These are phyloP conservation scores for Lithophane semibrunnea DNA, from an alignment of 2,888 invertebrate species.

Conservation along the genomic window DNA sequence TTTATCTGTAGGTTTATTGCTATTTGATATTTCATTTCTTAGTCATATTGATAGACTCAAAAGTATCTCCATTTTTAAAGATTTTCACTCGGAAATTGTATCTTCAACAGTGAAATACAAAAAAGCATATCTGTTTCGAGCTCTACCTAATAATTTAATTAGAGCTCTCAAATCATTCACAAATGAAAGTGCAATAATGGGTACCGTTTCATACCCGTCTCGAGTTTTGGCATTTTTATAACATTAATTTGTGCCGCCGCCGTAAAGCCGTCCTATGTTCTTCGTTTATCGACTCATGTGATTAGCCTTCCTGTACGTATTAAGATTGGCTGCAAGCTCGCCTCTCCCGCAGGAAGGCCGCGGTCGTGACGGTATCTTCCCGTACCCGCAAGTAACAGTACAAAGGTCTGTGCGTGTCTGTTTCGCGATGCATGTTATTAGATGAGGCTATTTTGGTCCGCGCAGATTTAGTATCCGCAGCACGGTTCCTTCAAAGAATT, in stretches of 20 bases:
- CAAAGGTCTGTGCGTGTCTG: slow-evolving; percentile 74
- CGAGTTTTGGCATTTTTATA: slow-evolving; percentile 15
- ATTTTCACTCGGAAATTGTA: not conserved
- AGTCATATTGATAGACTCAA: not conserved
- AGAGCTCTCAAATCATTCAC: slow-evolving; percentile 57
- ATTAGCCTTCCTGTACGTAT: slow-evolving; percentile 21
- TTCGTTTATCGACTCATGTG: slow-evolving; percentile 11
- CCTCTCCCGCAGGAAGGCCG: slow-evolving; percentile 47
- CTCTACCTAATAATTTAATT: slow-evolving; percentile 71
- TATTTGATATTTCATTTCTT: not conserved
- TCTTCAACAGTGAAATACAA: not conserved
- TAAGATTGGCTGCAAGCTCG: slow-evolving; percentile 13
- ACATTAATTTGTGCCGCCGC: slow-evolving; percentile 15
- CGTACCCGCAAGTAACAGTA: slow-evolving; percentile 77
- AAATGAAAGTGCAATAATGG: slow-evolving; percentile 29
- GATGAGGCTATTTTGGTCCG: slow-evolving; percentile 86
- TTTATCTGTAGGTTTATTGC: not conserved
- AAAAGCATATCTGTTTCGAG: slow-evolving; percentile 34
- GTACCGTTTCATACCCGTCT: slow-evolving; percentile 17
- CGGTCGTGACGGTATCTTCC: slow-evolving; percentile 62
- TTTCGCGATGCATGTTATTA: slow-evolving; percentile 82
- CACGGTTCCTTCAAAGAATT: slow-evolving; percentile 89
- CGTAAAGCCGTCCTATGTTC: not conserved
- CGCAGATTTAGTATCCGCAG: slow-evolving; percentile 84
- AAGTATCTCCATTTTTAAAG: not conserved